A percentile compares a stretch with the other conserved stretches of the same genome.
Evolutionary conservation across 2,113 vertebrate species (phyloP).

Genomic region (Perca flavescens): DNA sequence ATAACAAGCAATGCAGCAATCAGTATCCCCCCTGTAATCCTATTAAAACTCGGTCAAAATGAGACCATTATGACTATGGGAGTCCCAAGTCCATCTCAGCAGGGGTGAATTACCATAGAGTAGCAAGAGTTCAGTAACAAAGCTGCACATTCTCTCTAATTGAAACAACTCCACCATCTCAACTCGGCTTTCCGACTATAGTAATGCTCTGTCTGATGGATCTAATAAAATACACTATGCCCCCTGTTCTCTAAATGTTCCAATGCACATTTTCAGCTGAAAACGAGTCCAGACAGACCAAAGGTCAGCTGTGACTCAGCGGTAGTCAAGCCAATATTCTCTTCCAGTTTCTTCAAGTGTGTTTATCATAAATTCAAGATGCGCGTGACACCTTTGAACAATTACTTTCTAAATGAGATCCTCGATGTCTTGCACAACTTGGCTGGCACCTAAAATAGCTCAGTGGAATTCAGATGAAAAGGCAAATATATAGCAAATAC

Average conservation of each 20-base stretch:
- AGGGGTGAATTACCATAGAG: conserved; percentile 73
- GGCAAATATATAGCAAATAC: conserved; percentile 8
- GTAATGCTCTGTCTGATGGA: conserved; percentile 58
- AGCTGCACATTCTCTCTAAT: conserved; percentile 77
- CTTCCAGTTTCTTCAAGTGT: conserved; percentile 13
- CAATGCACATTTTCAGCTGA: conserved; percentile 42
- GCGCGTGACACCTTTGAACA: conserved; percentile 27
- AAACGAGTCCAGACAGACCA: conserved; percentile 52
- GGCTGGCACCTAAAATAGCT: conserved; percentile 59
- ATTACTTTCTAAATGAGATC: conserved; percentile 35
- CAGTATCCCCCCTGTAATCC: conserved; percentile 66
- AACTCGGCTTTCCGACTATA: conserved; percentile 49
- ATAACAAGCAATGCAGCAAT: conserved; percentile 61
- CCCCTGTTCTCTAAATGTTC: conserved; percentile 41
- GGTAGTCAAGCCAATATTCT: conserved; percentile 33
- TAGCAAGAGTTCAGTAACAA: conserved; percentile 73
- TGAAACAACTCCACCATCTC: conserved; percentile 73
- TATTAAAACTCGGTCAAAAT: conserved; percentile 77
- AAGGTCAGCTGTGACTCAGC: conserved; percentile 64
- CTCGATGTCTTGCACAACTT: conserved; percentile 32
- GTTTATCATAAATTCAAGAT: conserved; percentile 51
- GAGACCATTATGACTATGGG: conserved; percentile 69
- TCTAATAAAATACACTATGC: conserved; percentile 42
- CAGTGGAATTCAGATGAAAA: conserved; percentile 57
- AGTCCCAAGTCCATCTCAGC: conserved; percentile 72